phyloP scores from a whole-genome alignment of 2,888 invertebrate species.

The Invenusta paracnida region DNA sequence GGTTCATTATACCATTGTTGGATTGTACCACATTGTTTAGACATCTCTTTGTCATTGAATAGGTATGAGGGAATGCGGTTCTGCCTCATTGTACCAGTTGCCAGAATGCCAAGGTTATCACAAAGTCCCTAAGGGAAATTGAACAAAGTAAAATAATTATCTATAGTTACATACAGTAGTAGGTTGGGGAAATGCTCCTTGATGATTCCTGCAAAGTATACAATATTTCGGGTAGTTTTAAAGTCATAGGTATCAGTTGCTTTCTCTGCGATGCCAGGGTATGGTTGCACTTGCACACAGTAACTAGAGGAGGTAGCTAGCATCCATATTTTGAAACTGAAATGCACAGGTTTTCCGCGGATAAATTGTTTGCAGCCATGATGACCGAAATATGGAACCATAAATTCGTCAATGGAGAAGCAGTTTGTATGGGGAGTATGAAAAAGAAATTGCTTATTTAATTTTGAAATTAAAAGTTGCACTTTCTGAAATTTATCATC shows the following conservation, averaged over 20 bases:
- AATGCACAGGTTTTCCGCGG: neutral
- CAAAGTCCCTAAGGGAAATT: neutral
- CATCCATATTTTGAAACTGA: neutral
- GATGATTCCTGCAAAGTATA: neutral
- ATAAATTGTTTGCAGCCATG: constrained; percentile 20
- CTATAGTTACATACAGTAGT: neutral
- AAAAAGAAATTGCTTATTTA: neutral
- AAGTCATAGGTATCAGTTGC: neutral
- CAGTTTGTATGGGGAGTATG: constrained; percentile 19
- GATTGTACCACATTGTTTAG: neutral
- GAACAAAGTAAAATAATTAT: constrained; percentile 1
- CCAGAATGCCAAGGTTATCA: too few relatives aligned
- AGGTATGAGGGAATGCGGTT: neutral
- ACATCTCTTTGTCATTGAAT: neutral
- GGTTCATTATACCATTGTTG: neutral
- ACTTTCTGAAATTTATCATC: constrained; percentile 25
- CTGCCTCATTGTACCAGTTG: neutral
- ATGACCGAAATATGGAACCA: too few relatives aligned
- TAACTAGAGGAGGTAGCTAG: neutral
- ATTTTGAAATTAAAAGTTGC: neutral
- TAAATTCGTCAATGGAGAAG: neutral
- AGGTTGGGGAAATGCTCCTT: neutral
- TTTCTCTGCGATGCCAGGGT: constrained; percentile 11
- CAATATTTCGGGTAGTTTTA: neutral
- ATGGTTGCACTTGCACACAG: constrained; percentile 7